Conservation (phyloP, 2,797 vertebrate species). For the Lerista edwardsae region DNA sequence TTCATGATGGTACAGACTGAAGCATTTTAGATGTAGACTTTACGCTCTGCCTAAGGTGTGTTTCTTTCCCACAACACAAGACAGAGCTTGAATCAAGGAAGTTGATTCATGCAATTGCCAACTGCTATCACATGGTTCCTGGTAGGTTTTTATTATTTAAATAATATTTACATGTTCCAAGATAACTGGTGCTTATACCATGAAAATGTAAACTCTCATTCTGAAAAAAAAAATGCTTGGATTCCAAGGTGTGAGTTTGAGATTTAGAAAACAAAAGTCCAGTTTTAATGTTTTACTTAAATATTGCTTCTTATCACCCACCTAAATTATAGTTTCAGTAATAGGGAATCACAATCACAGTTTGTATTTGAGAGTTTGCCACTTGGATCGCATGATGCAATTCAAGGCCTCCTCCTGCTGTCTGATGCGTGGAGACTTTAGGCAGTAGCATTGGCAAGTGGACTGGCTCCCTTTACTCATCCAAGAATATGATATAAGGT, state of each 20-base stretch:
- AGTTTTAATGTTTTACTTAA: not conserved
- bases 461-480: not conserved
- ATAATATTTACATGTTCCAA: not conserved
- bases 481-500: not conserved
- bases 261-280: not conserved
- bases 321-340: not conserved
- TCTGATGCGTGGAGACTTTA: not conserved
- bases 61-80: not conserved
- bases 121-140: not conserved
- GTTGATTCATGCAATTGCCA: not conserved
- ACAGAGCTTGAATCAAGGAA: not conserved
- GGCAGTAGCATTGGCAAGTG: not conserved
- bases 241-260: not conserved
- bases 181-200: not conserved
- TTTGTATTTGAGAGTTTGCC: not conserved
- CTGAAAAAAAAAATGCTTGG: not conserved
- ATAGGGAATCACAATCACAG: not conserved
- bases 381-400: not conserved
- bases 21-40: not conserved
- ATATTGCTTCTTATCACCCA: not conserved
- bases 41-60: not conserved
- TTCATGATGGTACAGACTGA: constrained; percentile 5
- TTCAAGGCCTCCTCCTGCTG: not conserved
- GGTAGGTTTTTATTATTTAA: not conserved
- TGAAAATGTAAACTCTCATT: not conserved